Base-by-base conservation (phyloP, 2,888 invertebrate species). In the Ommatoiulus sabulosus region DNA sequence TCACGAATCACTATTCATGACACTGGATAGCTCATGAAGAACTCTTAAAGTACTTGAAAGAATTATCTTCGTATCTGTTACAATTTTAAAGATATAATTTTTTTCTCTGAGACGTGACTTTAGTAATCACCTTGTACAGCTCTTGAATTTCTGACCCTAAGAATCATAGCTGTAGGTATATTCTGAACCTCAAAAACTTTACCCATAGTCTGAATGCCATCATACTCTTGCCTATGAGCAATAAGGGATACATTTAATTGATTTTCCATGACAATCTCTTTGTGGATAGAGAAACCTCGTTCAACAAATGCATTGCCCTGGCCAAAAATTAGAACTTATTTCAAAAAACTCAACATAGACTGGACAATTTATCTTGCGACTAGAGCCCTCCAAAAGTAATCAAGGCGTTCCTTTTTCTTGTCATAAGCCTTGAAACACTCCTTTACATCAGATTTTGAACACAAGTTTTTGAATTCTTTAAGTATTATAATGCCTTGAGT, bases 321-420 rank as follows among this genome's bases (percentile, higher is more conserved):
- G 12, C 52, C 12, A 7, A 52, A 52, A 52, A 52, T 52, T 52
- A 12, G 10, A 52, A 52, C 8, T 3, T 0, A 7, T 52, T 52
- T 8, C 12, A 10, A 52, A 52, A 52, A 52, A 3, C 17, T 52
- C 52, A 10, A 86, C 90, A 88, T 86, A 87, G 24, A 86, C 52
- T 88, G 46, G 48, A 88, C 88, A 90, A 90, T 89, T 90, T 87
- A 84, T 48, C 84, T 48, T 57, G 57, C 17, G 7, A 57, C 57
- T 57, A 57, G 57, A 57, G 57, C 57, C 12, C 57, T 57, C 57
- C 57, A 57, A 57, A 57, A 57, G 57, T 57, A 10, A 57, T 17
- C 57, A 57, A 57, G 57, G 57, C 57, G 15, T 57, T 57, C 57
- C 57, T 57, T 57, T 57, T 3, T 15, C 57, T 57, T 57, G 57